Evolutionary conservation across 2,888 invertebrate species (phyloP), one percentile per base, ranked within the genome.

Genomic region (Aspidapion aeneum): DNA sequence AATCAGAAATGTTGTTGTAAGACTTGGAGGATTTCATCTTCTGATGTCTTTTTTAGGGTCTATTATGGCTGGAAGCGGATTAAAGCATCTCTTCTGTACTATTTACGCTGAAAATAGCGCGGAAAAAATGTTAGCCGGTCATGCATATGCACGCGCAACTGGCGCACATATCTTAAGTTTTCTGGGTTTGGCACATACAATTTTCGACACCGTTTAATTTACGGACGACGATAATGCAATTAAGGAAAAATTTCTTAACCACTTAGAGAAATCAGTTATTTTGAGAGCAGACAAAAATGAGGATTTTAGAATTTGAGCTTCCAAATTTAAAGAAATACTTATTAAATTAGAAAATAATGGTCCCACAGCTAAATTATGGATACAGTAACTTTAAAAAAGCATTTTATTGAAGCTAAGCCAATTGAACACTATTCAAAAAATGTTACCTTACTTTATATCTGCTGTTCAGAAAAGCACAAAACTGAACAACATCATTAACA

Each of bases 21-120:
- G 72, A 65, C 71, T 74, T 9, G 73, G 72, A 62, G 72, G 69
- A 62, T 72, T 74, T 64, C 71, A 73, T 70, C 68, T 71, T 67
- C 65, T 75, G 20, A 75, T 79, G 77, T 78, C 75, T 1, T 80
- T 74, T 68, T 57, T 79, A 18, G 76, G 77, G 21, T 66, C 72
- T 63, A 74, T 79, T 63, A 80, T 80, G 78, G 64, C 69, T 57
- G 77, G 78, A 63, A 79, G 77, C 65, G 79, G 79, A 5, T 22
- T 79, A 12, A 74, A 75, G 67, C 76, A 79, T 66, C 52, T 66
- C 35, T 60, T 68, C 16, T 18, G 52, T 48, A 61, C 68, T 9
- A 67, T 71, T 52, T 73, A 70, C 67, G 72, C 72, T 18, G 21
- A 20, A 17, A 69, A 67, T 17, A 65, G 68, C 7, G 64, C 70